These are phyloP conservation scores for Drosophila mayri DNA, from an alignment of 1,140 invertebrate species.

Conservation along the genomic window DNA sequence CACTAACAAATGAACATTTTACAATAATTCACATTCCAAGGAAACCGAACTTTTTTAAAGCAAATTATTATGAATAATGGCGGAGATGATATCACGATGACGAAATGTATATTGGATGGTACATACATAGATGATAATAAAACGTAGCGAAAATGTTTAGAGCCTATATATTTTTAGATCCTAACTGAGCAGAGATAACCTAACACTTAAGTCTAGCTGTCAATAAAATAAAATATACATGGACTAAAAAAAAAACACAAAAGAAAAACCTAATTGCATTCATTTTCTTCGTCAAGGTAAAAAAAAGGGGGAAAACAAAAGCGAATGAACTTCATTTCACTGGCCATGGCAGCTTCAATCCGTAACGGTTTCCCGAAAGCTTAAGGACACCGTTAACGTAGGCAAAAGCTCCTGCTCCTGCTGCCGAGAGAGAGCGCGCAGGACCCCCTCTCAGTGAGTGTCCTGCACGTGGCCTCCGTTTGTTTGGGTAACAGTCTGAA, in stretches of 20 bases:
- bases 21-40: slow-evolving; percentile 54
- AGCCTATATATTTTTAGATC: slow-evolving; percentile 73
- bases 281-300: slow-evolving; percentile 24
- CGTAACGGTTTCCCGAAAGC: slow-evolving; percentile 53
- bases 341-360: slow-evolving; percentile 30
- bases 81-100: slow-evolving; percentile 48
- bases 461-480: slow-evolving; percentile 39
- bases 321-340: slow-evolving; percentile 27
- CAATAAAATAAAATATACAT: slow-evolving; percentile 67
- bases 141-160: slow-evolving; percentile 64
- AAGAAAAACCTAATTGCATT: slow-evolving; percentile 4
- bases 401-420: slow-evolving; percentile 46
- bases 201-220: slow-evolving; percentile 68
- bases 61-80: slow-evolving; percentile 42
- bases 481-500: slow-evolving; percentile 30
- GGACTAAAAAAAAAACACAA: slow-evolving; percentile 23
- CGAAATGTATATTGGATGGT: slow-evolving; percentile 39
- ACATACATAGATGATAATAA: slow-evolving; percentile 21
- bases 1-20: slow-evolving; percentile 42
- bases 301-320: slow-evolving; percentile 16
- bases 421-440: neutral
- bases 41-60: slow-evolving; percentile 54
- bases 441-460: slow-evolving; percentile 2
- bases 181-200: slow-evolving; percentile 55
- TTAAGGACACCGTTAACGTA: slow-evolving; percentile 53